phyloP scores from a whole-genome alignment of 37 sponge, comb jelly and placozoan species.

The Petrosia ficiformis region DNA sequence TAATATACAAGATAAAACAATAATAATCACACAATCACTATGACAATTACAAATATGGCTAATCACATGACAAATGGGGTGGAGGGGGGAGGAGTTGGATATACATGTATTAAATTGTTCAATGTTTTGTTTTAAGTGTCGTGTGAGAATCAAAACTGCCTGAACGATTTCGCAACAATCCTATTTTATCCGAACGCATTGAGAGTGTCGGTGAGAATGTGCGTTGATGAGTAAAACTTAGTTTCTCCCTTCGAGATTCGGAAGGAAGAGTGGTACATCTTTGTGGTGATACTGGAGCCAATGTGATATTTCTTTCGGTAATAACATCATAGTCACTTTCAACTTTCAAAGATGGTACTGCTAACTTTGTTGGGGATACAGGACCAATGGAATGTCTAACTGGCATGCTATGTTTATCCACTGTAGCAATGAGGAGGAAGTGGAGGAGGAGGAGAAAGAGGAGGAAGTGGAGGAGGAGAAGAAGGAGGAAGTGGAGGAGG shows the following conservation, averaged over 20 bases:
- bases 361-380: not conserved
- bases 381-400: conserved; percentile 2
- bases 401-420: not conserved
- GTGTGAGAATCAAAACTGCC: not conserved
- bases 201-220: not conserved
- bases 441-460: not conserved
- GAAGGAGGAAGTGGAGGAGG: not conserved
- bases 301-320: not conserved
- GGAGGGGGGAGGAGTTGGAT: not conserved
- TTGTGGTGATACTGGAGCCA: not conserved
- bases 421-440: not conserved
- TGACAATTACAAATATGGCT: too few species aligned
- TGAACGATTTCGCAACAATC: not conserved
- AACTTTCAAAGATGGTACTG: not conserved
- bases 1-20: too few species aligned
- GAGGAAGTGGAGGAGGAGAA: not conserved
- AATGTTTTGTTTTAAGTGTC: not conserved
- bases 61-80: too few species aligned
- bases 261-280: not conserved
- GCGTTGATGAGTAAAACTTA: not conserved
- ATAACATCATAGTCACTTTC: not conserved
- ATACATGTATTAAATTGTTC: not conserved
- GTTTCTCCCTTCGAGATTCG: not conserved
- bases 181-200: not conserved
- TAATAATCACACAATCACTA: too few species aligned